Percentiles rank a stretch among this genome's conserved stretches.
phyloP scores from a whole-genome alignment of 2,797 vertebrate species.

The Manis javanica region DNA sequence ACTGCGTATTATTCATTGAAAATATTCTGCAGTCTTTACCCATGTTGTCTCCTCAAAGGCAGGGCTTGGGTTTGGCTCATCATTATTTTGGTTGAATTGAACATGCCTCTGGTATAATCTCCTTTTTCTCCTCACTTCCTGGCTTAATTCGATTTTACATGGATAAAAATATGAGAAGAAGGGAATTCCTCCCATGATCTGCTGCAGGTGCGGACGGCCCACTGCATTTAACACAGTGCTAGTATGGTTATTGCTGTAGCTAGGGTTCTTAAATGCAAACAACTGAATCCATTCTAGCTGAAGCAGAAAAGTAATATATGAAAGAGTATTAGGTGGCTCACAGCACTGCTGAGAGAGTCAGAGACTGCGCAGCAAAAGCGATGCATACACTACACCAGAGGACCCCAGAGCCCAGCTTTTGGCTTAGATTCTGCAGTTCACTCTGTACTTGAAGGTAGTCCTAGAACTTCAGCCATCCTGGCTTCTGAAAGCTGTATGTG shows the following conservation, averaged over 20 bases:
- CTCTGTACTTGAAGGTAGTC: neutral
- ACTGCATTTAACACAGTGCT: neutral
- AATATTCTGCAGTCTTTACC: neutral
- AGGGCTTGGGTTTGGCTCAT: neutral
- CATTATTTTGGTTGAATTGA: neutral
- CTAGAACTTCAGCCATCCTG: neutral
- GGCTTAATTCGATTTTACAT: neutral
- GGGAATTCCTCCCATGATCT: neutral
- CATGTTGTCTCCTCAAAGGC: constrained; percentile 2
- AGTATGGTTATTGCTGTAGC: neutral
- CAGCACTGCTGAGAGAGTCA: neutral
- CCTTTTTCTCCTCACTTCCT: neutral
- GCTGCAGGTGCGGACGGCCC: neutral
- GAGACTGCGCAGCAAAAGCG: neutral
- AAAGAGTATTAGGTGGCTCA: neutral
- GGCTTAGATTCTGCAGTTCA: neutral
- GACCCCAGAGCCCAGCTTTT: neutral
- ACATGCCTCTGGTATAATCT: neutral
- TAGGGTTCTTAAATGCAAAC: neutral
- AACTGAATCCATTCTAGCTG: neutral
- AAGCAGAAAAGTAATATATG: constrained; percentile 27
- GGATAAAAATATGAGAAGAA: neutral
- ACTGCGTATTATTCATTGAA: neutral
- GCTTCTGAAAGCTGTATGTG: neutral
- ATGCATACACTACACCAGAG: neutral